Evolutionary conservation across 2,113 vertebrate genomes (phyloP), one percentile per base, ranked within the genome.

Genomic region (Gallinago undulata): DNA sequence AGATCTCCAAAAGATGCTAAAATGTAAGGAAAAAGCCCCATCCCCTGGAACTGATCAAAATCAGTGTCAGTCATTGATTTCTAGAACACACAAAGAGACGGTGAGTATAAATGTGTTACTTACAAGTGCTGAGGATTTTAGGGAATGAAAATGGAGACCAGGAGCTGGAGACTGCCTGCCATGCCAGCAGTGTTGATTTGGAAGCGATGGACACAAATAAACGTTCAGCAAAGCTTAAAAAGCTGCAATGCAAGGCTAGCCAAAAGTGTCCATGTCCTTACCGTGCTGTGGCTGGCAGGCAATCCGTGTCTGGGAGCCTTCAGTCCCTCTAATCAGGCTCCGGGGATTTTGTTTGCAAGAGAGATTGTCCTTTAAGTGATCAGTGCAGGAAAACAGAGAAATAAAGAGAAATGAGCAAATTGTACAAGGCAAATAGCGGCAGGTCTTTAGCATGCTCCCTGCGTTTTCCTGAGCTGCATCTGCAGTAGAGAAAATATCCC

Each of bases 381-480:
- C 96, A 92, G 95, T 83, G 96, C 94, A 95, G 94, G 97, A 96
- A 97, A 96, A 98, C 84, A 97, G 94, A 96, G 96, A 90, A 90
- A 96, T 90, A 77, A 97, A 93, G 93, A 96, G 90, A 96, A 97
- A 96, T 84, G 81, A 89, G 91, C 96, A 97, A 97, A 87, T 80
- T 78, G 97, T 96, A 98, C 97, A 97, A 95, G 96, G 96, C 86
- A 96, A 93, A 97, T 96, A 96, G 97, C 97, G 97, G 94, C 97
- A 96, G 97, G 97, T 98, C 96, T 97, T 98, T 96, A 97, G 96
- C 97, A 97, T 98, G 97, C 98, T 97, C 96, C 94, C 97, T 97
- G 97, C 94, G 89, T 98, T 98, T 96, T 97, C 97, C 91, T 82
- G 95, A 98, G 98, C 98, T 97, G 98, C 98, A 98, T 98, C 98